Conservation (phyloP, 2,888 invertebrate genomes). For the Torymus texanus region DNA sequence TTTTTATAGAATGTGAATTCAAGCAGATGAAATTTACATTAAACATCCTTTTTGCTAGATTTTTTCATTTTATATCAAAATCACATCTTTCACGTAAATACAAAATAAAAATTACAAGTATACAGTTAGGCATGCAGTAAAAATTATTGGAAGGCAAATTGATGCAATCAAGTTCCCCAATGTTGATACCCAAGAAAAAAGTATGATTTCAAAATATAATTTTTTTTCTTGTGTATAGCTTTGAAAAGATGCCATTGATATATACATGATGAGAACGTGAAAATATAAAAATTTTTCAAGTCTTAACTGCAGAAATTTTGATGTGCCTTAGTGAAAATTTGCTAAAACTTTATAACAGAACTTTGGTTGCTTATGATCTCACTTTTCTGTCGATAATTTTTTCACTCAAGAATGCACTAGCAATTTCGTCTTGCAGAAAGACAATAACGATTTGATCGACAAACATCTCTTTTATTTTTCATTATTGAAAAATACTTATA, state of each 20-base stretch:
- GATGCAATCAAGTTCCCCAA: constrained; percentile 45
- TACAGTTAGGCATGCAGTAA: constrained; percentile 46
- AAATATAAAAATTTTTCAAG: constrained; percentile 46
- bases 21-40: constrained; percentile 45
- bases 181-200: constrained; percentile 32
- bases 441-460: constrained; percentile 46
- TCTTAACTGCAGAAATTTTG: constrained; percentile 36
- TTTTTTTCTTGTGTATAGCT: constrained; percentile 34
- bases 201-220: constrained; percentile 16
- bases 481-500: constrained; percentile 39
- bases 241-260: constrained; percentile 31
- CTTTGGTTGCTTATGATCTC: constrained; percentile 28
- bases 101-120: constrained; percentile 47
- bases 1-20: constrained; percentile 40
- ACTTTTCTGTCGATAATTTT: constrained; percentile 41
- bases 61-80: constrained; percentile 49
- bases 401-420: constrained; percentile 29
- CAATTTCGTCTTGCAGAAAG: constrained; percentile 46
- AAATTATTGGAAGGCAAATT: constrained; percentile 56
- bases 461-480: constrained; percentile 33
- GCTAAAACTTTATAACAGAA: constrained; percentile 31
- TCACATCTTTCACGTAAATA: constrained; percentile 47
- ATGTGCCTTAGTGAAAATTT: constrained; percentile 38
- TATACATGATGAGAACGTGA: constrained; percentile 37
- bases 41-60: constrained; percentile 35